Percentiles rank a stretch among this genome's conserved stretches.
phyloP scores from a whole-genome alignment of 2,888 invertebrate genomes.

The Cataglyphis cursor region DNA sequence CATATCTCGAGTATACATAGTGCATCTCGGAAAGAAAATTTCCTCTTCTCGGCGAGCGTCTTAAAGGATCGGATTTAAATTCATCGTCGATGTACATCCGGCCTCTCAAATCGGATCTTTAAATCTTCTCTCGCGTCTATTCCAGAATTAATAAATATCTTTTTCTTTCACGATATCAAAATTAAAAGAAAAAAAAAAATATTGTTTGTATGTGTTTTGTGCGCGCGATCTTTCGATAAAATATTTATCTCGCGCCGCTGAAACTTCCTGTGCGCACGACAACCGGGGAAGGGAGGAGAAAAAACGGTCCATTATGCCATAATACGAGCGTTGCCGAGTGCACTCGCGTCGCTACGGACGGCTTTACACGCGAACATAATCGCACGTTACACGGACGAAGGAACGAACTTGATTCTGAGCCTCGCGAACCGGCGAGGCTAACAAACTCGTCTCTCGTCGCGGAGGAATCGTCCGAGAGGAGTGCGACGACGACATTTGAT shows the following conservation, averaged over 20 bases:
- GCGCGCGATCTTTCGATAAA: neutral
- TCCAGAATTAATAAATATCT: constrained; percentile 20
- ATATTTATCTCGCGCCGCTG: constrained; percentile 19
- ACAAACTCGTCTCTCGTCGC: constrained; percentile 22
- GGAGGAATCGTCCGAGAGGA: neutral
- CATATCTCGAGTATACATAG: constrained; percentile 11
- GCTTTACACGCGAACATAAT: constrained; percentile 22
- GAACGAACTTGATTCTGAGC: constrained; percentile 3
- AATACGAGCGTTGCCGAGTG: constrained; percentile 11
- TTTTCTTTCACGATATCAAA: neutral
- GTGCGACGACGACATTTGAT: constrained; percentile 14
- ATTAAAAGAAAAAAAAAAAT: neutral
- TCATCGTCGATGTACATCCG: constrained; percentile 30
- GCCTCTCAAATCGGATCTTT: constrained; percentile 23
- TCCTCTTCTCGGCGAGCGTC: constrained; percentile 30
- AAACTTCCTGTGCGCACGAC: too few species aligned
- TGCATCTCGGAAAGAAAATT: constrained; percentile 37
- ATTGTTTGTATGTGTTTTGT: neutral
- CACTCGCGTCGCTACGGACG: constrained; percentile 27
- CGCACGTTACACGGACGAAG: constrained; percentile 26
- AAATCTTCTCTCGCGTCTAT: neutral
- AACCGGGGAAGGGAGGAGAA: neutral
- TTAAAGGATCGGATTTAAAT: constrained; percentile 49
- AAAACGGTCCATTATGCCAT: constrained; percentile 15
- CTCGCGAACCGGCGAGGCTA: constrained; percentile 9